phyloP scores from a whole-genome alignment of 2,113 vertebrate species.

The Laticauda colubrina region DNA sequence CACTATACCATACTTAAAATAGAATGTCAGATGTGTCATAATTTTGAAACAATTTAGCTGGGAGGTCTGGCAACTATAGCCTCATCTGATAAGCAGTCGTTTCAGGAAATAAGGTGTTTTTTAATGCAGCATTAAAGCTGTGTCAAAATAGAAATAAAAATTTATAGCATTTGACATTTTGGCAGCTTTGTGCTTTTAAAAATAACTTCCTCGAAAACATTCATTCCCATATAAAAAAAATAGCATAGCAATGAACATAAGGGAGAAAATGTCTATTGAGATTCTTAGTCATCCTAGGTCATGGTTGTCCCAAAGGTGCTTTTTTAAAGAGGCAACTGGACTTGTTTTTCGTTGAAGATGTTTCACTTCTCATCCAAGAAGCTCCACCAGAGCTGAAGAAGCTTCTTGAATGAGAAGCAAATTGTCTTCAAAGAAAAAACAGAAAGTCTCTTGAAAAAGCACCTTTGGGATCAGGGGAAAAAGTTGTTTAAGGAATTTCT shows the following conservation, averaged over 20 bases:
- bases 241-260: too few species aligned
- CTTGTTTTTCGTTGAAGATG: too few species aligned
- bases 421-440: too few species aligned
- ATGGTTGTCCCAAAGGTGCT: too few species aligned
- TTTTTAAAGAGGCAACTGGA: too few species aligned
- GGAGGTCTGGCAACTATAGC: background rate
- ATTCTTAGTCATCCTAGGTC: too few species aligned
- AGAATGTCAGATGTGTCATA: background rate
- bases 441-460: too few species aligned
- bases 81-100: background rate
- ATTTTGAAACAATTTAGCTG: background rate
- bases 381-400: too few species aligned
- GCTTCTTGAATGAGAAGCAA: too few species aligned
- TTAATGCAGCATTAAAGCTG: background rate
- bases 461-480: background rate
- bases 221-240: background rate
- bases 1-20: background rate
- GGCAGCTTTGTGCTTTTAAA: background rate
- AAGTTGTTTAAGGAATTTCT: background rate
- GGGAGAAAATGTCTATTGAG: too few species aligned
- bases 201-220: background rate
- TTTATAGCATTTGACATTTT: background rate
- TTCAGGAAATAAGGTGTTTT: background rate
- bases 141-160: background rate
- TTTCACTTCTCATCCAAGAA: too few species aligned